Percentiles rank a stretch among this genome's conserved stretches.
These are phyloP conservation scores for Nasonovia ribisnigri DNA, from an alignment of 2,888 invertebrate species.

Conservation along the genomic window DNA sequence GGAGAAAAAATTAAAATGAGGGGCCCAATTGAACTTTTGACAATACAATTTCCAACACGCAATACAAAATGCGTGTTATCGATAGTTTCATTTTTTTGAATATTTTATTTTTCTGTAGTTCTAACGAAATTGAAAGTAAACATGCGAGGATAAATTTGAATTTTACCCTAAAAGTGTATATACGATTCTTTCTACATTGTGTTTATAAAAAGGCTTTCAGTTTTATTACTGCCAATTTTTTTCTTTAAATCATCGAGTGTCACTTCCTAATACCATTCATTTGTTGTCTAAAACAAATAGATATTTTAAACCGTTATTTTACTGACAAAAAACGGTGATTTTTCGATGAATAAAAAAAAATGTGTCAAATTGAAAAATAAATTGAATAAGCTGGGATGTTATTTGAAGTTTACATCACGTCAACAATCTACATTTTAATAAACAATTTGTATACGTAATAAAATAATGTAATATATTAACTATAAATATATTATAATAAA, in stretches of 20 bases:
- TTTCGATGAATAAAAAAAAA: slow-evolving; percentile 32
- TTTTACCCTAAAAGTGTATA: slow-evolving; percentile 38
- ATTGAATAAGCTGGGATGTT: not conserved
- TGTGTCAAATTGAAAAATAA: not conserved
- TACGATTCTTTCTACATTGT: slow-evolving; percentile 1
- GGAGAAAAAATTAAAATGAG: slow-evolving; percentile 54
- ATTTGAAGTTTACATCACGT: not conserved
- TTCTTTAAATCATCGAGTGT: slow-evolving; percentile 25
- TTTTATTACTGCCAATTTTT: slow-evolving; percentile 32
- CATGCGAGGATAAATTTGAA: slow-evolving; percentile 45
- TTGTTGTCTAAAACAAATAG: slow-evolving; percentile 7
- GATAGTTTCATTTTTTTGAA: slow-evolving; percentile 49
- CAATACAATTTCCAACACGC: slow-evolving; percentile 60
- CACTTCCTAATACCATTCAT: slow-evolving; percentile 34
- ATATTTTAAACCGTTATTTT: slow-evolving; percentile 27
- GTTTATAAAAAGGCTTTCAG: slow-evolving; percentile 19
- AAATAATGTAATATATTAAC: not conserved
- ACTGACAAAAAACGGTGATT: slow-evolving; percentile 18
- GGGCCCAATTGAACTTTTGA: slow-evolving; percentile 61
- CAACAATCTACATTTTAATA: not conserved
- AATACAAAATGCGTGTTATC: slow-evolving; percentile 56
- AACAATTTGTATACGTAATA: not conserved
- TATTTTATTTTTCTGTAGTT: slow-evolving; percentile 47
- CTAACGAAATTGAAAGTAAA: slow-evolving; percentile 49
- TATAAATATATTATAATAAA: not conserved